Evolutionary conservation across 2,113 vertebrate species (phyloP).

Genomic region (Rattus rattus): DNA sequence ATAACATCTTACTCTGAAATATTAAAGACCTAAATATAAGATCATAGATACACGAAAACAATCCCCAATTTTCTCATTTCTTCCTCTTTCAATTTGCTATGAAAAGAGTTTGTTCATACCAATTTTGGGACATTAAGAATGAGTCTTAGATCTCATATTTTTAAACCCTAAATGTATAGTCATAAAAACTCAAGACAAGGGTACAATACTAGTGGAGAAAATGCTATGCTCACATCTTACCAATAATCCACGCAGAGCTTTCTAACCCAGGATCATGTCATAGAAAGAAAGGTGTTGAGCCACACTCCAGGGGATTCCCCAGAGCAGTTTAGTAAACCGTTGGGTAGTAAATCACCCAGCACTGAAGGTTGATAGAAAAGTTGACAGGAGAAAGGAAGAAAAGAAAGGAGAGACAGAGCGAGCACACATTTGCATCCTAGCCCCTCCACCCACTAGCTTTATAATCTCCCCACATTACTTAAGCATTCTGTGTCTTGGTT

Average conservation of each 20-base stretch:
- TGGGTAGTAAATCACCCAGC: neutral
- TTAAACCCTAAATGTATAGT: neutral
- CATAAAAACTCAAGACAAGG: neutral
- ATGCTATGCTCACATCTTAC: neutral
- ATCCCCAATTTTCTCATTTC: neutral
- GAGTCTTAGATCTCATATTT: constrained; percentile 29
- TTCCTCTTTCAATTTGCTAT: neutral
- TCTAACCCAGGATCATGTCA: neutral
- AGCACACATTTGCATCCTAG: neutral
- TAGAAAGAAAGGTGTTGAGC: constrained; percentile 20
- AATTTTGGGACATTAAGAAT: constrained; percentile 28
- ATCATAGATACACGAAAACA: neutral
- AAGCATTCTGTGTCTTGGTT: neutral
- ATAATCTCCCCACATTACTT: neutral
- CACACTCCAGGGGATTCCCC: neutral
- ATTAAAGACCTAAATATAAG: neutral
- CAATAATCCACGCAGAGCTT: neutral
- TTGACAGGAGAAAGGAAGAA: neutral
- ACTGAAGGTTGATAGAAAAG: neutral
- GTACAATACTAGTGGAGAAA: neutral
- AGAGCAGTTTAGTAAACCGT: neutral
- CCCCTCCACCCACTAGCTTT: neutral
- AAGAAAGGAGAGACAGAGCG: neutral
- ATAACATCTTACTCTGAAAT: constrained; percentile 13
- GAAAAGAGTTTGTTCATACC: neutral